Evolutionary conservation across 2,888 invertebrate genomes (phyloP).

Genomic region (Caenorhabditis wallacei): DNA sequence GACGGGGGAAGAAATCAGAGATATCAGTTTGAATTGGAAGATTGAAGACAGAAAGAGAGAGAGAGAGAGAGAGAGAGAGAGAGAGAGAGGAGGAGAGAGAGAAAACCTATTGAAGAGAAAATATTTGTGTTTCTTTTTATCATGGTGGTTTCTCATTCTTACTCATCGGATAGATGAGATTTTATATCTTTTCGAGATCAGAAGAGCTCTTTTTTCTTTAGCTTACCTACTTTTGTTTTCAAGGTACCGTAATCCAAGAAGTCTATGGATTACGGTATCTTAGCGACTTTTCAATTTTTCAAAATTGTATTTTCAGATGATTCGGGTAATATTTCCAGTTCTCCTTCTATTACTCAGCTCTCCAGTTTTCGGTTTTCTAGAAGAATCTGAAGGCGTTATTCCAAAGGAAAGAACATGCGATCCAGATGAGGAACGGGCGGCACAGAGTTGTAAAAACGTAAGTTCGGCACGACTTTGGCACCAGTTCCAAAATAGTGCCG

Average conservation of each 20-base stretch:
- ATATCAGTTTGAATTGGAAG: constrained; percentile 5
- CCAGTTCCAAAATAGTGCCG: too few species aligned
- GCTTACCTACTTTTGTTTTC: not conserved
- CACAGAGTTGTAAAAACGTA: constrained; percentile 57
- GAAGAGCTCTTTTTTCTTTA: not conserved
- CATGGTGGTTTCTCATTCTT: constrained; percentile 20
- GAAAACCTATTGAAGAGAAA: constrained; percentile 17
- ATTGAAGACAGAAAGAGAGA: constrained; percentile 1
- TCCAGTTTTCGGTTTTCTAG: constrained; percentile 29
- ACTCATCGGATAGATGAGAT: constrained; percentile 10
- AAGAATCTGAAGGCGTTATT: constrained; percentile 37
- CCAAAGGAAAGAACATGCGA: constrained; percentile 28
- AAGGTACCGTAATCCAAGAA: not conserved
- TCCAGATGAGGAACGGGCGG: constrained; percentile 51
- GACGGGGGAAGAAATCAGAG: constrained; percentile 27
- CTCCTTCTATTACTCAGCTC: not conserved
- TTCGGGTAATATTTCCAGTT: constrained; percentile 1
- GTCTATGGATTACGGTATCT: too few species aligned
- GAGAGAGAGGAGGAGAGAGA: not conserved
- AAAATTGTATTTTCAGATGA: constrained; percentile 5
- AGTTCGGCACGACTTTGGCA: too few species aligned
- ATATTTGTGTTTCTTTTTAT: constrained; percentile 41
- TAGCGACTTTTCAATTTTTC: too few species aligned
- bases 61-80: not conserved
- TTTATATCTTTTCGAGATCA: constrained; percentile 17